phyloP scores from a whole-genome alignment of 2,113 vertebrate species.

The Columbina picui region DNA sequence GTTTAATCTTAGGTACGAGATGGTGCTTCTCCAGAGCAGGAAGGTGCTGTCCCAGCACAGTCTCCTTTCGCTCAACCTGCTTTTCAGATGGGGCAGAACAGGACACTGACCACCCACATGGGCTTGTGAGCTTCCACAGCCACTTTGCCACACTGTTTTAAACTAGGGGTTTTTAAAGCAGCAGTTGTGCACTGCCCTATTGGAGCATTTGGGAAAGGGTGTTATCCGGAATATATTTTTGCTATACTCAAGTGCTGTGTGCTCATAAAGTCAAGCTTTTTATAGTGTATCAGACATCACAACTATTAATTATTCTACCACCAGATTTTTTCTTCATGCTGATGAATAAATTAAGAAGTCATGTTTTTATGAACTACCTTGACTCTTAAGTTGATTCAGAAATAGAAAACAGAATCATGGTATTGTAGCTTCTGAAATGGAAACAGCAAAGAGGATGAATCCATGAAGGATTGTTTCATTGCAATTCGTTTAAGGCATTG shows the following conservation, averaged over 20 bases:
- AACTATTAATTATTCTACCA: constrained; percentile 70
- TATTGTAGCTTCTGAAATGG: neutral
- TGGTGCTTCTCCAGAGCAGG: neutral
- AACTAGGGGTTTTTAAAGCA: neutral
- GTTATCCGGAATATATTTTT: constrained; percentile 22
- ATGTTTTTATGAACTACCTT: constrained; percentile 36
- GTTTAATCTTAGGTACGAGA: neutral
- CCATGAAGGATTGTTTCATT: neutral
- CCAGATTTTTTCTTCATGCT: constrained; percentile 33
- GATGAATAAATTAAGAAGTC: constrained; percentile 68
- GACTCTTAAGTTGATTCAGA: constrained; percentile 19
- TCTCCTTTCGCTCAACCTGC: neutral
- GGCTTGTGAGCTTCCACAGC: neutral
- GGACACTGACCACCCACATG: neutral
- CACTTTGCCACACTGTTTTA: neutral
- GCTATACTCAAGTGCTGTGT: constrained; percentile 23
- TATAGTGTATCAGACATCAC: constrained; percentile 33
- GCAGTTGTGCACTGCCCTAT: neutral
- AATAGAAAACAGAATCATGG: neutral
- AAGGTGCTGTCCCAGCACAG: neutral
- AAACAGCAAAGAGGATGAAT: neutral
- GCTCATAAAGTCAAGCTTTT: constrained; percentile 54
- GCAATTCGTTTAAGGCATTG: neutral
- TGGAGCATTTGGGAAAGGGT: neutral
- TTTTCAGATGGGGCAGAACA: neutral